Evolutionary conservation across 2,113 vertebrate genomes (phyloP).

Genomic region (Pipra filicauda): DNA sequence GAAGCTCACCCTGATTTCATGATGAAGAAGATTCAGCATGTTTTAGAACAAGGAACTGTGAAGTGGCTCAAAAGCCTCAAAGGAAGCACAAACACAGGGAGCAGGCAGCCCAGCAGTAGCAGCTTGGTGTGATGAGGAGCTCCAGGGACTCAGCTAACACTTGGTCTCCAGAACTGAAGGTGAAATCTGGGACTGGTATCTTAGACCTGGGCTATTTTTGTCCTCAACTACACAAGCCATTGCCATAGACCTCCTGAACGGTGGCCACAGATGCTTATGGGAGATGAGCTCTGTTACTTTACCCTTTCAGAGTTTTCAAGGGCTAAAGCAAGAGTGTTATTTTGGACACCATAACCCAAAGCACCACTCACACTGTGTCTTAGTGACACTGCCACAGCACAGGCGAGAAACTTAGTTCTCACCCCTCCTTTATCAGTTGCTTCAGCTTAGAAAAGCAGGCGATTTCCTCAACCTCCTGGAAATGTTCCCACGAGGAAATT

Average conservation of each 20-base stretch:
- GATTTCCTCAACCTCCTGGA: conserved; percentile 44
- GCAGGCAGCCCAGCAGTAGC: not conserved
- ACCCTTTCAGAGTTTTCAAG: not conserved
- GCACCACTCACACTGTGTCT: not conserved
- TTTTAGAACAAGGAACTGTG: not conserved
- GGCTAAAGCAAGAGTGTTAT: not conserved
- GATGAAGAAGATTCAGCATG: not conserved
- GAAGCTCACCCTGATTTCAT: not conserved
- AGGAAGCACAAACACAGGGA: not conserved
- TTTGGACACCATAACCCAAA: not conserved
- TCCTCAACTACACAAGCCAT: not conserved
- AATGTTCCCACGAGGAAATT: not conserved
- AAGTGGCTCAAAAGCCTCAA: too few relatives aligned
- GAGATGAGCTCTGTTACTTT: not conserved
- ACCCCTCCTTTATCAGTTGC: not conserved
- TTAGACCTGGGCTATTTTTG: not conserved
- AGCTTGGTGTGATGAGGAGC: not conserved
- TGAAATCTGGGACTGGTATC: not conserved
- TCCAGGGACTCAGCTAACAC: not conserved
- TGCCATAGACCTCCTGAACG: not conserved
- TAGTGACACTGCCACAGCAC: not conserved
- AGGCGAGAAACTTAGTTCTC: not conserved
- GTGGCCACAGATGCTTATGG: not conserved
- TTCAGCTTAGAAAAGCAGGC: conserved; percentile 16
- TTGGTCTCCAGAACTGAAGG: not conserved